A percentile compares a stretch with the other conserved stretches of the same genome.
These are phyloP conservation scores for Gallirallus australis DNA, from an alignment of 2,797 vertebrate species.

Conservation along the genomic window DNA sequence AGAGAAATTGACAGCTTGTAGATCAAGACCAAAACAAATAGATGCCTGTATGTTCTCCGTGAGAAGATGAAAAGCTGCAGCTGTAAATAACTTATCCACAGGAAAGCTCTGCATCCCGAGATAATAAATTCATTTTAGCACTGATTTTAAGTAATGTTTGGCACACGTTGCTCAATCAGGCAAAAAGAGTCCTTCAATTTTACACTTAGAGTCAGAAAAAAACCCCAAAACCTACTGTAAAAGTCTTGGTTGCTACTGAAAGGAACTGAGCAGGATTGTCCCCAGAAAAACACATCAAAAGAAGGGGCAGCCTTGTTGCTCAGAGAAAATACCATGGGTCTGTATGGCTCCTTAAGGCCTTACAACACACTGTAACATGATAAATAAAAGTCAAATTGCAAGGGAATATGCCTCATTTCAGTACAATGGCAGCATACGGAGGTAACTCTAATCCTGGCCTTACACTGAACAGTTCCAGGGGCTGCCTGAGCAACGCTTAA, in stretches of 20 bases:
- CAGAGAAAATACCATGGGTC: not conserved
- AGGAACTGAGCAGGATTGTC: not conserved
- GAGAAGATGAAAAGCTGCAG: not conserved
- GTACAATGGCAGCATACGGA: not conserved
- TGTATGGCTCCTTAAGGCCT: not conserved
- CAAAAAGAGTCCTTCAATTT: not conserved
- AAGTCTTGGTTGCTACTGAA: not conserved
- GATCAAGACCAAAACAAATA: not conserved
- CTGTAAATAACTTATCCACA: not conserved
- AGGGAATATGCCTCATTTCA: not conserved
- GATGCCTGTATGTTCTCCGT: not conserved
- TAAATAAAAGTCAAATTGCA: not conserved
- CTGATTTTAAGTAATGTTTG: not conserved
- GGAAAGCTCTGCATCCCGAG: not conserved
- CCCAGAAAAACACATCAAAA: not conserved
- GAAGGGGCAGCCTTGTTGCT: not conserved
- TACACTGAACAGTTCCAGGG: not conserved
- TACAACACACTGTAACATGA: fast-evolving
- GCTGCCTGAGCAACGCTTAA: not conserved
- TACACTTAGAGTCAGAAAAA: not conserved
- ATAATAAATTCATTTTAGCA: not conserved
- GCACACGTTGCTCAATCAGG: not conserved
- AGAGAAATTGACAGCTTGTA: not conserved
- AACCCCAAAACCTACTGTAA: not conserved
- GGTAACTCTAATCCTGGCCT: not conserved